Base-by-base conservation (phyloP, 2,113 vertebrate genomes). In the Microtus pennsylvanicus region DNA sequence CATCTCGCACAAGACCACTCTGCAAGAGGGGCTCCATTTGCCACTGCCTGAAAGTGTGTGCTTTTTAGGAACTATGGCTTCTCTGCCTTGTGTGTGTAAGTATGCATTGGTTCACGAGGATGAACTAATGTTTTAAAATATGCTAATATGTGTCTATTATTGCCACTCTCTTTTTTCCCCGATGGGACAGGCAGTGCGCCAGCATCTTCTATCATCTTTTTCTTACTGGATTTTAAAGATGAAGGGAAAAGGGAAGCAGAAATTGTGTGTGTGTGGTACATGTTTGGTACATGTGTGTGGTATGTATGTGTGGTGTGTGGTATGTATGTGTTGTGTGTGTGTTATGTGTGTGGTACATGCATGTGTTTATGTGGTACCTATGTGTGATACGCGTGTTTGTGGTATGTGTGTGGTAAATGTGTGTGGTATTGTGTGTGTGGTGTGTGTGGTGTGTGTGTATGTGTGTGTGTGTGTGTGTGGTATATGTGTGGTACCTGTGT, bases 201-300 rank as follows among this genome's bases (percentile, higher is more conserved):
- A 21, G 52, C 65, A 38, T 88, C 16, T 82, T 92, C 77, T 87
- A 92, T 93, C n/a, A 63, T 76, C 55, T 91, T 96, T 22, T 78
- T 12, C 22, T 72, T 47, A 63, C 26, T 85, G 69, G 22, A 58
- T n/a, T 86, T 86, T 30, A 89, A 93, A 52, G 55, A 47, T 47
- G 16, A 67, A 96, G 33, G 8, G 17, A 89, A 65, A 80, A 87
- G 22, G 70, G 42, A 91, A 26, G 72, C 21, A 76, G 70, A 67
- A 65, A 38, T 65, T 13, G 11, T 58, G 78, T n/a, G 55, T 5
- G 55, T 19, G 16, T 58, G 14, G 16, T 55, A 55, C 55, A 1
- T 55, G 16, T 58, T 5, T 58, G 55, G 58, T 58, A 21, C 0
- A 0, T 58, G 58, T 58, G 19, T 55, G 14, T 55, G 52, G 52